phyloP scores from a whole-genome alignment of 2,888 invertebrate genomes.

The Leucophenga maculata region DNA sequence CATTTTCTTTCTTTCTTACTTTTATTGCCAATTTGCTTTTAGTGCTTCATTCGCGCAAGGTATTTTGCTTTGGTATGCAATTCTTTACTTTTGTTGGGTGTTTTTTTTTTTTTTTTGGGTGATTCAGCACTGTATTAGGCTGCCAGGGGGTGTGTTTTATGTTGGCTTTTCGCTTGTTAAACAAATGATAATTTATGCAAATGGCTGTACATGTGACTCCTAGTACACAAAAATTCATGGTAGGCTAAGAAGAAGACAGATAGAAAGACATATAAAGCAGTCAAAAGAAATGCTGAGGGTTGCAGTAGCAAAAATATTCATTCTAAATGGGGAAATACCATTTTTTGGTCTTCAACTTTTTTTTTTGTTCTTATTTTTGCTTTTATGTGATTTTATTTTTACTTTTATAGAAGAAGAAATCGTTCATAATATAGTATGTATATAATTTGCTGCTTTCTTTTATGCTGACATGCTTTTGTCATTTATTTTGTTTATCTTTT shows the following conservation, averaged over 20 bases:
- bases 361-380: slow-evolving; percentile 19
- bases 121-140: not conserved
- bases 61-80: slow-evolving; percentile 5
- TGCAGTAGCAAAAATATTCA: not conserved
- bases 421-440: not conserved
- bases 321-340: slow-evolving; percentile 1
- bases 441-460: slow-evolving; percentile 30
- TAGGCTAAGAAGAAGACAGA: slow-evolving; percentile 3
- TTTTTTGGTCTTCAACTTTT: slow-evolving; percentile 38
- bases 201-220: slow-evolving; percentile 51
- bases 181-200: slow-evolving; percentile 70
- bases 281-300: not conserved
- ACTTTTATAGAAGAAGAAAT: not conserved
- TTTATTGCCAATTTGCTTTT: slow-evolving; percentile 57
- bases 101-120: not conserved
- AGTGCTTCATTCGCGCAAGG: slow-evolving; percentile 20
- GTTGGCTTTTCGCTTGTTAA: slow-evolving; percentile 50
- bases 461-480: slow-evolving; percentile 61
- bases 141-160: not conserved
- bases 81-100: slow-evolving; percentile 10
- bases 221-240: not conserved
- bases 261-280: not conserved
- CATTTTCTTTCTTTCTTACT: slow-evolving; percentile 40
- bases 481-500: slow-evolving; percentile 68
- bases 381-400: slow-evolving; percentile 6